Base-by-base conservation (phyloP, 2,797 vertebrate genomes). In the Hyperoplus lanceolatus region DNA sequence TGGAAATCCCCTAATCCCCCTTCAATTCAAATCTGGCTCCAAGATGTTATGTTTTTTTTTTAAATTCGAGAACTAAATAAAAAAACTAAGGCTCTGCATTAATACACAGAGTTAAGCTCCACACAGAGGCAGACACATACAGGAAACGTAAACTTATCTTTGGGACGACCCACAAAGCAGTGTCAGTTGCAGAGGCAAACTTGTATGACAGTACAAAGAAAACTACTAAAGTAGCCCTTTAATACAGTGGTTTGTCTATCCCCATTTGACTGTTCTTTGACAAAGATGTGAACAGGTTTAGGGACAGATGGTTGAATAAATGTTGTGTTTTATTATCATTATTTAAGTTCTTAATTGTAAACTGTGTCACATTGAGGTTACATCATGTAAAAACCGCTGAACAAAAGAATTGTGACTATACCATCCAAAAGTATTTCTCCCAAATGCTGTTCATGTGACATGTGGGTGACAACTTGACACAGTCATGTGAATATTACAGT, bases 81-180 rank as follows among this genome's bases (percentile, higher is more conserved):
- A 29, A 21, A 29, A 29, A 29, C 29, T 29, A 29, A 29, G 29
- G 29, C 29, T 29, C 29, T 29, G 16, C 58, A 51, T 49, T 54
- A 18, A 38, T 49, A 61, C 8, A 29, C 14, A 60, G n/a, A 48
- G 51, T 9, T 36, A 5, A 15, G 2, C 18, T 78, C 18, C 48
- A 43, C 49, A 38, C 11, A 72, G n/a, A 71, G 41, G 79, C 12
- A 41, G 18, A 6, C 58, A 53, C 45, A 61, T 5, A 72, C 62
- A 75, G 71, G 68, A 87, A 84, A 73, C 51, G 38, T 5, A 43
- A 57, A 79, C 53, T 64, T 80, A 67, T 83, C 79, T 85, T 54
- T 42, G 18, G 43, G 59, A 73, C 53, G 56, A 79, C 65, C 73
- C n/a, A 68, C 58, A n/a, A 21, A 46, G 8, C 11, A 4, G 41